Evolutionary conservation across 2,797 vertebrate species (phyloP).

Genomic region (Argyrosomus regius): DNA sequence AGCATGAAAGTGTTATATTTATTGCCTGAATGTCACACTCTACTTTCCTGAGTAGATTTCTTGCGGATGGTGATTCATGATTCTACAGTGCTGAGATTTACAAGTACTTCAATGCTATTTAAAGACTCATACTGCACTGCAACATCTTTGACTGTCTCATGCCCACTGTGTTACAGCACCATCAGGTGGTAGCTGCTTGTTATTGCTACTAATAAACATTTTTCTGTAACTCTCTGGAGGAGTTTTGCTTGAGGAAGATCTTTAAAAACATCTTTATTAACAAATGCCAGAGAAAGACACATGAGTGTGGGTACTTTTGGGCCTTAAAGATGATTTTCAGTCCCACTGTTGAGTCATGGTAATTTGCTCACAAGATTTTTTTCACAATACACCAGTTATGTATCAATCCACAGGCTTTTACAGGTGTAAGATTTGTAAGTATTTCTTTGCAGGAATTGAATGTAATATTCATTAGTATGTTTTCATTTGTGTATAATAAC

Average conservation of each 20-base stretch:
- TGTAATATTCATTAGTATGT: no score
- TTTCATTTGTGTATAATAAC: no score
- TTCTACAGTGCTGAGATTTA: constrained; percentile 27
- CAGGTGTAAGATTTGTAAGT: no score
- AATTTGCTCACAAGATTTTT: background rate
- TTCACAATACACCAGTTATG: background rate
- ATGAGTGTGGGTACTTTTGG: no score
- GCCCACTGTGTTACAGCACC: constrained; percentile 47
- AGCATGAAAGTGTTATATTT: constrained; percentile 36
- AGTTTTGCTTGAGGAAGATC: background rate
- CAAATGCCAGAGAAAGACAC: background rate
- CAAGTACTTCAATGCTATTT: constrained; percentile 28
- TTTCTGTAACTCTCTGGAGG: background rate
- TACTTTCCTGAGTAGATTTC: constrained; percentile 46
- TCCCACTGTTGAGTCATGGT: background rate
- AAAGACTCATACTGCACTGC: constrained; percentile 19
- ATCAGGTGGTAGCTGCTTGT: constrained; percentile 47
- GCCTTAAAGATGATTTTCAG: background rate
- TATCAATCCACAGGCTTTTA: background rate
- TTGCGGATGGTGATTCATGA: constrained; percentile 41
- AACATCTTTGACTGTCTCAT: background rate
- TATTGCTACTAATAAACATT: constrained; percentile 29
- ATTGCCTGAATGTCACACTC: constrained; percentile 25
- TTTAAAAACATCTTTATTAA: background rate
- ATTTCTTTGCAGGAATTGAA: no score